Conservation (phyloP, 2,113 vertebrate genomes). For the Octodon degus region DNA sequence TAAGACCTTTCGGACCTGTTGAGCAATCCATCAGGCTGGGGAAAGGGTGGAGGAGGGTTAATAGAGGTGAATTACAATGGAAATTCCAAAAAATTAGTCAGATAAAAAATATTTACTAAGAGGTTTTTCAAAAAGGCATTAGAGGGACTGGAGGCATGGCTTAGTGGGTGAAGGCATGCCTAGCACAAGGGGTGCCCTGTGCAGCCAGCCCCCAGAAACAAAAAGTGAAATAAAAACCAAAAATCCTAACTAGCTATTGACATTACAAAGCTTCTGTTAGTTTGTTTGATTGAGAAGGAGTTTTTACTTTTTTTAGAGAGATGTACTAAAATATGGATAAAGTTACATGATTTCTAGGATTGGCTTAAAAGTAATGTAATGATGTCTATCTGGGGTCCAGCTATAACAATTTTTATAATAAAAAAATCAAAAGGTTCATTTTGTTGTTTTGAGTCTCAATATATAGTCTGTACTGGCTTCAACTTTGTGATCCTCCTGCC, state of each 20-base stretch:
- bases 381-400: neutral
- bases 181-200: neutral
- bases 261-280: neutral
- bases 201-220: neutral
- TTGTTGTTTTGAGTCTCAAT: neutral
- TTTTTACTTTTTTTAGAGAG: conserved; percentile 47
- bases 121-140: neutral
- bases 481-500: neutral
- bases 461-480: neutral
- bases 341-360: neutral
- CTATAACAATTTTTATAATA: neutral
- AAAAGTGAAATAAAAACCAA: neutral
- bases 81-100: conserved; percentile 45
- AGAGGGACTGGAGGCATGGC: neutral
- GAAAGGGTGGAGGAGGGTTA: neutral
- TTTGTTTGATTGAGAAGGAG: neutral
- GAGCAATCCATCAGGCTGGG: neutral
- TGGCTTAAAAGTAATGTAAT: neutral
- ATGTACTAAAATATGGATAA: neutral
- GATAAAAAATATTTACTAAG: neutral
- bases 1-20: neutral
- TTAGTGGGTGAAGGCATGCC: neutral
- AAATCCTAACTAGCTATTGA: conserved; percentile 16
- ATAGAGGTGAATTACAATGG: neutral
- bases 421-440: neutral